Conservation (phyloP, 92 coral and sea anemone species). For the Pocillopora grandis region DNA sequence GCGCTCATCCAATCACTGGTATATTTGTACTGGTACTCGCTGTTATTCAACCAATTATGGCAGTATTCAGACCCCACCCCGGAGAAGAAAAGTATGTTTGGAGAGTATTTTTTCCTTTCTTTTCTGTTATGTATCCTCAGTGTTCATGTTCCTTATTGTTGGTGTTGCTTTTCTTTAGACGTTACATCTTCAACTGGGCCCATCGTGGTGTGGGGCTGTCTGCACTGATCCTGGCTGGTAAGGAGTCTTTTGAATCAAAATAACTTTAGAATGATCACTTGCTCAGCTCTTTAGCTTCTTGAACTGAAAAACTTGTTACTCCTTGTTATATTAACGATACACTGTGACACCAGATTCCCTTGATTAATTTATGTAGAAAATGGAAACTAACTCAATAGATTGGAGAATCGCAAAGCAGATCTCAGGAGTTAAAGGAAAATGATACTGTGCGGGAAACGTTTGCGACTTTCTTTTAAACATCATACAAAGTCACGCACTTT, state of each 20-base stretch:
- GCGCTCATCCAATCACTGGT: conserved; percentile 72
- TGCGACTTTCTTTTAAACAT: no score
- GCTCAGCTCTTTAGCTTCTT: no score
- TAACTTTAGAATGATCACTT: neutral
- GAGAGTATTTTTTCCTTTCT: no score
- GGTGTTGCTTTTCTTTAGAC: conserved; percentile 38
- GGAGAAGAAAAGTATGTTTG: conserved; percentile 68
- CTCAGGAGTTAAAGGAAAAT: no score
- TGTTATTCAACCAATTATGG: conserved; percentile 79
- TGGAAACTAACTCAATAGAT: no score
- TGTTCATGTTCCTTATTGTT: neutral
- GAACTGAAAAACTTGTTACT: no score
- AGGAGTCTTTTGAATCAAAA: neutral
- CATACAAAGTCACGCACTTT: neutral
- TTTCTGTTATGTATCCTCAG: neutral
- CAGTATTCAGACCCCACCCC: conserved; percentile 76
- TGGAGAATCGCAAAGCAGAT: no score
- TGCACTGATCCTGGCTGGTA: conserved; percentile 69
- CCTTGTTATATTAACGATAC: no score
- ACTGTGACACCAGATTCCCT: no score
- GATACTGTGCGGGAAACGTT: no score
- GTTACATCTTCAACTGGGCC: conserved; percentile 82
- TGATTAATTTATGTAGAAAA: no score
- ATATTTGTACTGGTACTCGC: conserved; percentile 61
- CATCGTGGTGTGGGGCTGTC: conserved; percentile 77